Percentiles rank a stretch among this genome's conserved stretches.
These are phyloP conservation scores for Ricordea florida DNA, from an alignment of 92 coral and sea anemone species.

Conservation along the genomic window DNA sequence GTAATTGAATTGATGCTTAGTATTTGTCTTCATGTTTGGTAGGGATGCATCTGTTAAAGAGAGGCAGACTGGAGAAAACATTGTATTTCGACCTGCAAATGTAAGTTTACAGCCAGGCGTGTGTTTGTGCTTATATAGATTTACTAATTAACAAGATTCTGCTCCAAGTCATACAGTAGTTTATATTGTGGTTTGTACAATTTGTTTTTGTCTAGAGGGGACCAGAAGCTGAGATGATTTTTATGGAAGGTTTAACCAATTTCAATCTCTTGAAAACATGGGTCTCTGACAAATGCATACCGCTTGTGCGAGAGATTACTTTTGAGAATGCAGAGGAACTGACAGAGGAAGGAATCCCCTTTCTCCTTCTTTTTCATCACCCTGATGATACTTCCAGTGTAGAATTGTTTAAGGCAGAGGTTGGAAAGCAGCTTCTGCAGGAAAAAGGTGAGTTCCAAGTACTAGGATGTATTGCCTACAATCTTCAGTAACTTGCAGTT, in stretches of 20 bases:
- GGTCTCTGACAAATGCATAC: slow-evolving; percentile 93
- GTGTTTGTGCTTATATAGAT: no score
- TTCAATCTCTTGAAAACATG: slow-evolving; percentile 72
- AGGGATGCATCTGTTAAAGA: slow-evolving; percentile 94
- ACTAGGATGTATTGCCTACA: background rate
- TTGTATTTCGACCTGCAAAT: slow-evolving; percentile 77
- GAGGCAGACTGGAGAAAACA: slow-evolving; percentile 83
- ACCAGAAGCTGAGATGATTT: slow-evolving; percentile 72
- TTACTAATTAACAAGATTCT: no score
- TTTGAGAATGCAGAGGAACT: slow-evolving; percentile 99
- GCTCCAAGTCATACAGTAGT: no score
- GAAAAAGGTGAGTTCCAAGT: slow-evolving; percentile 70
- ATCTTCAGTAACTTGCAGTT: no score
- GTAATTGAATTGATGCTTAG: no score
- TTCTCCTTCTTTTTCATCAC: slow-evolving; percentile 84
- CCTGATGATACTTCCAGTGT: slow-evolving; percentile 81
- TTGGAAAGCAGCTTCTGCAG: slow-evolving; percentile 77
- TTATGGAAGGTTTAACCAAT: slow-evolving; percentile 68
- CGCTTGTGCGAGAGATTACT: slow-evolving; percentile 93
- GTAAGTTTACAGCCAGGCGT: slow-evolving; percentile 16
- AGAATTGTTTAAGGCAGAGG: slow-evolving; percentile 75
- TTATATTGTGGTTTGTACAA: background rate
- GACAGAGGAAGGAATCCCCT: slow-evolving; percentile 95
- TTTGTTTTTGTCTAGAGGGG: slow-evolving; percentile 27
- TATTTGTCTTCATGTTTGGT: background rate